Evolutionary conservation across 2,888 invertebrate species (phyloP).

Genomic region (Drosophila mimetica): DNA sequence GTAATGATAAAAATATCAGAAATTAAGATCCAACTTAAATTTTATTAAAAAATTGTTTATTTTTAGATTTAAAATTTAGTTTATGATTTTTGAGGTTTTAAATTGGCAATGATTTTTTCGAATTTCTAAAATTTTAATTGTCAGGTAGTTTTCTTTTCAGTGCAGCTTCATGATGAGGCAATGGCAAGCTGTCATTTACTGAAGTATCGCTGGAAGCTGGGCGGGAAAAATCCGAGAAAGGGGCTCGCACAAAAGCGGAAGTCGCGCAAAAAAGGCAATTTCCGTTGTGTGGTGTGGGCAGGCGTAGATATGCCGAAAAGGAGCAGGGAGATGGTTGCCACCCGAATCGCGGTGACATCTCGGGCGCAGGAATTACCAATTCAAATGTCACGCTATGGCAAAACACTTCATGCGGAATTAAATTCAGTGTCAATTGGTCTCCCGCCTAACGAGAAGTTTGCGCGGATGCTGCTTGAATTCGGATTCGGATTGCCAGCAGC

Average conservation of each 20-base stretch:
- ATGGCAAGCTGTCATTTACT: slow-evolving; percentile 67
- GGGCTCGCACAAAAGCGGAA: slow-evolving; percentile 51
- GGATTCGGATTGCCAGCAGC: slow-evolving; percentile 22
- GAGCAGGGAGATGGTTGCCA: not conserved
- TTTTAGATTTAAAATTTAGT: too few relatives aligned
- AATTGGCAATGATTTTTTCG: too few relatives aligned
- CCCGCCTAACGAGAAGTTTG: slow-evolving; percentile 33
- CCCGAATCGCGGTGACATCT: slow-evolving; percentile 20
- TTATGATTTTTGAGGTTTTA: too few relatives aligned
- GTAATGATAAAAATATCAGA: too few relatives aligned
- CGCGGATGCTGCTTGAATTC: slow-evolving; percentile 53
- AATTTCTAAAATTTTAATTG: too few relatives aligned
- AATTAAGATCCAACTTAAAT: too few relatives aligned
- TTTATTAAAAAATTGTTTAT: too few relatives aligned
- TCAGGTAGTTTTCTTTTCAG: not conserved
- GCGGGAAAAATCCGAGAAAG: slow-evolving; percentile 8
- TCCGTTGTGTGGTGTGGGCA: slow-evolving; percentile 57
- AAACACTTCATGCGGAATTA: slow-evolving; percentile 67
- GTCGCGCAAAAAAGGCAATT: slow-evolving; percentile 76
- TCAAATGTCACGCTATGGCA: slow-evolving; percentile 71
- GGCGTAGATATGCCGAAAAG: slow-evolving; percentile 4
- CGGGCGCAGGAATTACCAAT: slow-evolving; percentile 71
- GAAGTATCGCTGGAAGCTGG: slow-evolving; percentile 39
- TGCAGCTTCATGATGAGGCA: slow-evolving; percentile 25
- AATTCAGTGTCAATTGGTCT: slow-evolving; percentile 78